Base-by-base conservation (phyloP, 2,113 vertebrate species). In the Myrmecobius fasciatus region DNA sequence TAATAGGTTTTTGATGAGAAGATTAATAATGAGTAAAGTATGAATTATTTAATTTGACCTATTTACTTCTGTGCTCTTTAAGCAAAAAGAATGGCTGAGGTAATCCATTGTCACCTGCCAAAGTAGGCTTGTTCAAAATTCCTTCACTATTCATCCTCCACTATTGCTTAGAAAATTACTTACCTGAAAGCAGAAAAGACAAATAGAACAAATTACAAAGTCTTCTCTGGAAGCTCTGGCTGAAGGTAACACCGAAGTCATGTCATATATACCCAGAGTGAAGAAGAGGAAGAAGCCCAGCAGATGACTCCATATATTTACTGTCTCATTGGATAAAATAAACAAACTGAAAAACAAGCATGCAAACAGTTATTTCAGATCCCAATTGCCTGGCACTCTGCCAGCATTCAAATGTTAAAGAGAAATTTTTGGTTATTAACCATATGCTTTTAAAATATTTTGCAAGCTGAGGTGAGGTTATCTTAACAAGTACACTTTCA, bases 281-380 rank as follows among this genome's bases (percentile, higher is more conserved):
- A 99, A 99, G 98, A 99, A 99, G 95, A 99, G 98, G 95, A 99
- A 91, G 97, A 99, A 99, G 91, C 99, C 99, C 95, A 99, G 96
- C 97, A 99, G 97, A 54, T 99, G 99, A 98, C 99, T 99, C 99
- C 99, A 99, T 98, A 99, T 99, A 95, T 99, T 99, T 96, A 99
- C 99, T 0, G 99, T 99, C 98, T 99, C 99, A 95, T 99, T 99
- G 97, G 99, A 99, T 95, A 99, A 98, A 93, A 99, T 99, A 98
- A 99, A 99, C 96, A 99, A 98, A 97, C 99, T 99, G 98, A 0
- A 97, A 97, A 92, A 95, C 31, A 46, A 91, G 94, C 25, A 25
- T 46, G 91, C 91, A 92, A 56, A 95, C 53, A 93, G 9, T 52
- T 36, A 91, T n/a, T 52, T 97, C 89, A 97, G 96, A 94, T 91